These are phyloP conservation scores for Sinotaia quadrata DNA, from an alignment of 2,888 invertebrate genomes.

Conservation along the genomic window DNA sequence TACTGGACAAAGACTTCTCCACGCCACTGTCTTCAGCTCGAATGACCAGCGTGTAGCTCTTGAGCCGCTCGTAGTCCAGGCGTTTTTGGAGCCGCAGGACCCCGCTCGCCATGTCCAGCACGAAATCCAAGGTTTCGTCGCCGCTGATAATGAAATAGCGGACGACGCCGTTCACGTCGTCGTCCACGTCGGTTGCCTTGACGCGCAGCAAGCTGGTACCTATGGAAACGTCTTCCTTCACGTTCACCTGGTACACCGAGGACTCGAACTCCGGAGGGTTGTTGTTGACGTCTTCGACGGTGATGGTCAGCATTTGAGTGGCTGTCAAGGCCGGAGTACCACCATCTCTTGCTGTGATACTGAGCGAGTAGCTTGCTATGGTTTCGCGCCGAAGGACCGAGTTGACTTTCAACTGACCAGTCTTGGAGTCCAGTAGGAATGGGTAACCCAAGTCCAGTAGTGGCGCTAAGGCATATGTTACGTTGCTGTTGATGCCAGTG, in stretches of 20 bases:
- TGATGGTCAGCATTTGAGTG: slow-evolving; percentile 77
- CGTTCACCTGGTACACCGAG: slow-evolving; percentile 86
- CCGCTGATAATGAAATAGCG: slow-evolving; percentile 79
- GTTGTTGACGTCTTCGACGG: slow-evolving; percentile 84
- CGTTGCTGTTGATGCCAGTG: slow-evolving; percentile 86
- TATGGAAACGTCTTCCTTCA: slow-evolving; percentile 91
- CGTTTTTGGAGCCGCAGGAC: slow-evolving; percentile 84
- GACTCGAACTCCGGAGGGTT: slow-evolving; percentile 86
- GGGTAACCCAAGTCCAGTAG: slow-evolving; percentile 77
- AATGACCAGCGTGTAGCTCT: slow-evolving; percentile 88
- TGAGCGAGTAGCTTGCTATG: slow-evolving; percentile 53
- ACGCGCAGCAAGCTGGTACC: slow-evolving; percentile 87
- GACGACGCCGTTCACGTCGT: slow-evolving; percentile 92
- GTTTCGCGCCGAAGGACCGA: slow-evolving; percentile 84
- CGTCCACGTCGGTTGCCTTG: slow-evolving; percentile 86
- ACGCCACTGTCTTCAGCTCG: slow-evolving; percentile 90
- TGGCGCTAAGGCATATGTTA: slow-evolving; percentile 77
- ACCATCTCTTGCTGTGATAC: slow-evolving; percentile 60
- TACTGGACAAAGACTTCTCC: slow-evolving; percentile 76
- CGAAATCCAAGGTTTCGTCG: slow-evolving; percentile 85
- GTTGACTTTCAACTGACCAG: slow-evolving; percentile 88
- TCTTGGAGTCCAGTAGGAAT: slow-evolving; percentile 88
- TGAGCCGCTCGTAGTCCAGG: slow-evolving; percentile 88
- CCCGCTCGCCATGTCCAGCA: slow-evolving; percentile 84
- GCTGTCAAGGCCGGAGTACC: slow-evolving; percentile 82